Conservation (phyloP, 2,113 vertebrate genomes). For the Peromyscus maniculatus region DNA sequence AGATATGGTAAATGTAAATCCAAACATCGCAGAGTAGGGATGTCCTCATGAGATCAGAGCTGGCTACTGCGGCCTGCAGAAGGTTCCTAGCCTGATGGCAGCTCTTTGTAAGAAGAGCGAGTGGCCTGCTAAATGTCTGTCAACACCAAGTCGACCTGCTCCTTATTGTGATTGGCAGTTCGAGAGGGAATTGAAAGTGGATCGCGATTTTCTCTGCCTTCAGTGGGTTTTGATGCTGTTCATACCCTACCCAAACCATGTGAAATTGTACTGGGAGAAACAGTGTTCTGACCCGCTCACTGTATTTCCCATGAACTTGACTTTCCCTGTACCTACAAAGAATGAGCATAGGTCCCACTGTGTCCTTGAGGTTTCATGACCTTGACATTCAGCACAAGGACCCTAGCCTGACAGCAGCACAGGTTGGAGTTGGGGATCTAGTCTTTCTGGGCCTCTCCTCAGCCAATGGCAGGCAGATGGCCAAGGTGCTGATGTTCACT, state of each 20-base stretch:
- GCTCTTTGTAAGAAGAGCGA: neutral
- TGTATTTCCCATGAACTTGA: neutral
- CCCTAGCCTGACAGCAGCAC: rapidly evolving
- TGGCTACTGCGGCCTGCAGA: neutral
- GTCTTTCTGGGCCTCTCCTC: neutral
- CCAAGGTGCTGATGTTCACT: neutral
- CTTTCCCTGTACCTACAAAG: no score
- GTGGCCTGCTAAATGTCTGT: neutral
- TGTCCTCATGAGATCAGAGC: neutral
- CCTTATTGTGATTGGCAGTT: neutral
- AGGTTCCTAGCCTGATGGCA: neutral
- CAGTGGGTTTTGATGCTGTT: neutral
- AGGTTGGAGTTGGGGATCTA: rapidly evolving
- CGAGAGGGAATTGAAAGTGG: neutral
- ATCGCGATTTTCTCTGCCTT: neutral
- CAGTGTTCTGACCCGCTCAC: neutral
- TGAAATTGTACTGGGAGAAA: neutral
- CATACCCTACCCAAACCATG: neutral
- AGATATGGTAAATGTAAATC: neutral
- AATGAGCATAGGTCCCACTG: neutral
- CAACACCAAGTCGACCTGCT: neutral
- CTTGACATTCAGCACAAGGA: neutral
- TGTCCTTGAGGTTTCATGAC: neutral
- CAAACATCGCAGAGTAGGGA: rapidly evolving
- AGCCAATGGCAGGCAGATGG: neutral